Evolutionary conservation across 1,140 invertebrate species (phyloP), one percentile per base, ranked within the genome.

Genomic region (Acyrthosiphon pisum): DNA sequence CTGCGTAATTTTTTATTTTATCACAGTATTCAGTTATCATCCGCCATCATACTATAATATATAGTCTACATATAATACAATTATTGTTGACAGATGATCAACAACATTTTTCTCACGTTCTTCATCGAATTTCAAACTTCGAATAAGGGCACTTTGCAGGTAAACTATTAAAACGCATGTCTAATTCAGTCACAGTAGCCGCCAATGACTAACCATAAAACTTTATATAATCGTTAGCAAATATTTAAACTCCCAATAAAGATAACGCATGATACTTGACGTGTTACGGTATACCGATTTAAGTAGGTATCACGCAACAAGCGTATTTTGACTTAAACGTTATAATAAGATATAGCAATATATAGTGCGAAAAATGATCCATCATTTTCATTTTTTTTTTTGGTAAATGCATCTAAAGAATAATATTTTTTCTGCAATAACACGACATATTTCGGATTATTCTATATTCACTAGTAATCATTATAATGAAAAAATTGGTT

Each of bases 211-310:
- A 92, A 84, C 37, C 46, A 53, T 92, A 92, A 84, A 53, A 84
- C 48, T 83, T 90, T 68, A 56, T 83, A 48, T 76, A 93, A 86
- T 93, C 76, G 76, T 30, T 93, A 53, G 26, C 26, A 93, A 86
- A 93, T 93, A 93, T 86, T 56, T 86, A 93, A 93, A 86, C 26
- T 35, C 7, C 11, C 35, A 44, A 86, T 50, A 53, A 83, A 53
- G 48, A 84, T 92, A 92, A 92, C 9, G 46, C 23, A 20, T 53
- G 23, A 1, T 48, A 84, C 91, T 84, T 86, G n/a, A 93, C 48
- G 46, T 44, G 44, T 46, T 48, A 92, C 30, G 68, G 2, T 44
- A 50, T 22, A 37, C n/a, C n/a, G 44, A 83, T 50, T 11, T 56
- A 76, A 35, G 23, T 35, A 68, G 35, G 23, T 90, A 90, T 68